Evolutionary conservation across 2,888 invertebrate genomes (phyloP), one percentile per base, ranked within the genome.

Genomic region (Philereme vetulata): DNA sequence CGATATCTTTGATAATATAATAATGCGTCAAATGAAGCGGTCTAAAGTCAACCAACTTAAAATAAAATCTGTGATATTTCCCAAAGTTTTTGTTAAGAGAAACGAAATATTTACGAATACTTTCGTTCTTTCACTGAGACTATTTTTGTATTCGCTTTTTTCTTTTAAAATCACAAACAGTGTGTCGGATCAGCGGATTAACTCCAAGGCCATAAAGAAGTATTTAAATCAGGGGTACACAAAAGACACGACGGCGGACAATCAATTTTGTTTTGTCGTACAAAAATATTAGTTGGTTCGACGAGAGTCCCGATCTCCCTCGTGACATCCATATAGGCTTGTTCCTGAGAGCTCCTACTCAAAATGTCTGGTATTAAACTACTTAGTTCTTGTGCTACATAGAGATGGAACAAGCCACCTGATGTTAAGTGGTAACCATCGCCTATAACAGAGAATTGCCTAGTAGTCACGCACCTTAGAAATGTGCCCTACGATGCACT

Each of bases 191-290:
- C 56, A 62, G 61, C 49, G 57, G 61, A 62, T 62, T 62, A 62
- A 54, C 56, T 43, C 35, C 50, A 50, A 50, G 56, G 46, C 53
- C 56, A 64, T 62, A 56, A 65, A 69, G 62, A 54, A 56, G 64
- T 70, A 71, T 62, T 62, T 62, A 62, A 62, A 62, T 62, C 56
- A 62, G 61, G 55, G 51, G 49, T 56, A 67, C 66, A 64, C 60
- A 69, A 64, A 65, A 61, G 53, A 53, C 67, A 62, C 71, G 72
- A 75, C 73, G 72, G 71, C 68, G 70, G 70, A 78, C 80, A 82
- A 88, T 88, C 84, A 87, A 85, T 88, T 85, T 85, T 84, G 84
- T 88, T 86, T 86, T 85, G 85, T 86, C 83, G 82, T 82, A 86
- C 81, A 85, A 85, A 88, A 88, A 90, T 90, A 90, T 88, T 88